phyloP scores from a whole-genome alignment of 1,140 invertebrate species.

The Scaptomyza hsui region DNA sequence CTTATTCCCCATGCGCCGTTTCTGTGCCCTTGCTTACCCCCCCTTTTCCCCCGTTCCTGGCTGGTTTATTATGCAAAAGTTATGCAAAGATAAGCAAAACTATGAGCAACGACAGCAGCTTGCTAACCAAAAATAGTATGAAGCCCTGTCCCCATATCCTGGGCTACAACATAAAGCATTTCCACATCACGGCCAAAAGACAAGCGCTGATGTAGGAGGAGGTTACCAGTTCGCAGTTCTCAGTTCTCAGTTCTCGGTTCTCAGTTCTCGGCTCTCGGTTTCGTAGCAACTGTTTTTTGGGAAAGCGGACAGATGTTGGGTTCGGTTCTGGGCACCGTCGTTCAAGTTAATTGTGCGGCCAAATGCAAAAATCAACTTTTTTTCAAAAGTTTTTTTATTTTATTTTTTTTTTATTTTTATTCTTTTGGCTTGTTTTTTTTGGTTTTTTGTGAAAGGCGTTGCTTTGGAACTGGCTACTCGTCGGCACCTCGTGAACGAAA shows the following conservation, averaged over 20 bases:
- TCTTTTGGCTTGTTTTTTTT: background rate
- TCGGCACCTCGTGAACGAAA: slow-evolving; percentile 77
- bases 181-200: slow-evolving; percentile 33
- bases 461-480: slow-evolving; percentile 32
- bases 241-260: slow-evolving; percentile 6
- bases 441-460: slow-evolving; percentile 6
- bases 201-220: slow-evolving; percentile 41
- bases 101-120: slow-evolving; percentile 79
- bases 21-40: slow-evolving; percentile 19
- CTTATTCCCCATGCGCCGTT: slow-evolving; percentile 6
- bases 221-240: slow-evolving; percentile 6
- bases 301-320: slow-evolving; percentile 66
- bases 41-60: slow-evolving; percentile 47
- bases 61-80: slow-evolving; percentile 83
- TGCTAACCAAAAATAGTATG: slow-evolving; percentile 64
- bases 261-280: background rate
- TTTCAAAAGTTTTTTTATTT: slow-evolving; percentile 48
- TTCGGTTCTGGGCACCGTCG: slow-evolving; percentile 47
- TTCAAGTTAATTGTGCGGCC: slow-evolving; percentile 81
- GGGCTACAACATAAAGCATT: slow-evolving; percentile 27
- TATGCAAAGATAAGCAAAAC: slow-evolving; percentile 83
- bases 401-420: background rate
- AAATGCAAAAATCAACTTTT: slow-evolving; percentile 82
- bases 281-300: slow-evolving; percentile 52
- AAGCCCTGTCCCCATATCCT: slow-evolving; percentile 25